Evolutionary conservation across 2,888 invertebrate genomes (phyloP), one percentile per base, ranked within the genome.

Genomic region (Tridacna crocea): DNA sequence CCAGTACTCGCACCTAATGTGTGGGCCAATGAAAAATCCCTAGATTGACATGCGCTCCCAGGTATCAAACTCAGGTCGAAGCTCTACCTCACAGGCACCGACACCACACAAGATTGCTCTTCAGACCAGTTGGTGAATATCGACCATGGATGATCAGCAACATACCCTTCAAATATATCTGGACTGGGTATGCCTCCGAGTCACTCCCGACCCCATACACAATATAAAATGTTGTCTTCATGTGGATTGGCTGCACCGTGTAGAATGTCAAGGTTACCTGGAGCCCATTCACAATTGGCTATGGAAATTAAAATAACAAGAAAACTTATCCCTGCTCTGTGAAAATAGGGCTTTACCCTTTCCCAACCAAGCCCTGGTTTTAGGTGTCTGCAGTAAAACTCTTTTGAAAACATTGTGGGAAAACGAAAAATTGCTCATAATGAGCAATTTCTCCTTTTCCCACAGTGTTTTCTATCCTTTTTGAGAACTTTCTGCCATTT

Each of bases 181-280:
- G 47, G 11, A 82, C 6, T 26, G 82, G 75, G n/a, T 63, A 11
- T 26, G 63, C 22, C 27, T 78, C 75, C 8, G 75, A 63, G 22
- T 75, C 65, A 36, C 72, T 47, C 19, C 78, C 82, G 0, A 48
- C n/a, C 4, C 81, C 84, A 60, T 84, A 84, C 61, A 27, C 63
- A 17, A 84, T 36, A 47, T 63, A 81, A 61, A 72, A 84, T 22
- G 63, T 51, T 6, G 74, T 81, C 10, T n/a, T 26, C 58, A 81
- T 79, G 36, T 81, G 79, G 6, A n/a, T n/a, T 10, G 26, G 4
- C 36, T 63, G 79, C 22, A 81, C 51, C 8, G 27, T 22, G 60
- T 58, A 81, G 13, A 84, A 26, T 0, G 17, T 61, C 55, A 84
- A 24, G 0, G 11, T 70, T 8, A 79, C 65, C 19, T 65, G 3